Conservation (phyloP, 2,888 invertebrate species). For the Drosophila macrospina region DNA sequence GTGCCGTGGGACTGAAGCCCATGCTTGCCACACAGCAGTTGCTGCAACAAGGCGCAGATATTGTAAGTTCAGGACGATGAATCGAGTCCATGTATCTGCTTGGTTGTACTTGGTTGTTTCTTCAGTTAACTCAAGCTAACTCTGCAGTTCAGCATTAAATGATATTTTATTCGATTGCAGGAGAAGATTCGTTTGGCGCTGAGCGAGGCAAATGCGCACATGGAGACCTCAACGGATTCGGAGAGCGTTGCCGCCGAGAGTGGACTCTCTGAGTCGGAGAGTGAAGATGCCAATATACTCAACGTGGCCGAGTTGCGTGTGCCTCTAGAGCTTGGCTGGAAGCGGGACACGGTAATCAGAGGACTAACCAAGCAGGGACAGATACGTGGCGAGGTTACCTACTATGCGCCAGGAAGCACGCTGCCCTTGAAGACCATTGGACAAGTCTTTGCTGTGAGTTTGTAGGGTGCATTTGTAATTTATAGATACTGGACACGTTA, state of each 20-base stretch:
- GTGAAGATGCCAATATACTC: slow-evolving; percentile 86
- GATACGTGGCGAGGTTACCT: slow-evolving; percentile 96
- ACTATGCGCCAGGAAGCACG: slow-evolving; percentile 90
- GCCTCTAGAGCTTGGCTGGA: slow-evolving; percentile 93
- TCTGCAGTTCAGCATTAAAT: no score
- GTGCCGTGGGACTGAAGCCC: slow-evolving; percentile 92
- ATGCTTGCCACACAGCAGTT: slow-evolving; percentile 91
- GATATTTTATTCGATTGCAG: slow-evolving; percentile 69
- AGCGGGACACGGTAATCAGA: slow-evolving; percentile 95
- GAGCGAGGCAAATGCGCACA: slow-evolving; percentile 86
- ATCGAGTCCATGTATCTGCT: not conserved
- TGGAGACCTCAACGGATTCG: slow-evolving; percentile 87
- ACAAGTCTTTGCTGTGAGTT: slow-evolving; percentile 88
- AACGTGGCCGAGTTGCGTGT: slow-evolving; percentile 87
- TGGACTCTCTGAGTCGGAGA: slow-evolving; percentile 87
- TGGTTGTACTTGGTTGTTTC: no score
- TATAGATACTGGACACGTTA: not conserved
- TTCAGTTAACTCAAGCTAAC: no score
- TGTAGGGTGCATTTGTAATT: slow-evolving; percentile 70
- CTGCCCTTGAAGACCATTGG: slow-evolving; percentile 88
- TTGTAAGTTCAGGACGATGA: slow-evolving; percentile 84
- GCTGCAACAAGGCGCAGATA: slow-evolving; percentile 85
- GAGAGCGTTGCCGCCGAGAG: slow-evolving; percentile 87
- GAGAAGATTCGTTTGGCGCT: slow-evolving; percentile 87
- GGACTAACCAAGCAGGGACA: slow-evolving; percentile 94